Base-by-base conservation (phyloP, 2,888 invertebrate genomes). In the Acronicta psi region DNA sequence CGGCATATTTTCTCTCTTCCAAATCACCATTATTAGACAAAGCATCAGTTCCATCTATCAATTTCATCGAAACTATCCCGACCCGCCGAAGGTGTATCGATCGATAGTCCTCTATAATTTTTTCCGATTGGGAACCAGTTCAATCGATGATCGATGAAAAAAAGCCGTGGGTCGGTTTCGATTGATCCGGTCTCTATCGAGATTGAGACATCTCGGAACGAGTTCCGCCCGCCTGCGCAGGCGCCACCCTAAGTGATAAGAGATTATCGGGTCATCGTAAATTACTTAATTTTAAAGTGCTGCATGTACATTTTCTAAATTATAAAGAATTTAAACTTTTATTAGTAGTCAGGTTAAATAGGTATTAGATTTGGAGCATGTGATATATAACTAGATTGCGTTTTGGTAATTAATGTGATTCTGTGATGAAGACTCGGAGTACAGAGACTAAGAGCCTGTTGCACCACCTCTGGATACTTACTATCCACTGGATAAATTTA, bases 181-280 rank as follows among this genome's bases (percentile, higher is more conserved):
- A 93, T 92, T 92, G 92, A 92, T 92, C 92, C 88, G 84, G 87
- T 83, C 84, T 81, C 85, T 87, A 86, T 87, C 86, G 86, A 87
- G 89, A 93, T 93, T 93, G 93, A 93, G 93, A 92, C 93, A 93
- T 93, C 93, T 90, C 78, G 84, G 83, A 92, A 92, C 92, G 84
- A 84, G 93, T 92, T 93, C 85, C 86, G 82, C 83, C 69, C 76
- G 77, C 82, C 84, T 75, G 85, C 79, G 80, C 81, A 77, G 80
- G 79, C 76, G 82, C 64, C 67, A 76, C 79, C 49, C 34, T 61
- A 73, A 77, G 77, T 58, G 29, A 77, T 47, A 60, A 75, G 83
- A 77, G 71, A 56, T 43, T 69, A 82, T 54, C 83, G 80, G 41
- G 14, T 43, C 52, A 23, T 61, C 67, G 58, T 74, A 66, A 66